Base-by-base conservation (phyloP, 2,888 invertebrate genomes). In the Eupithecia inturbata region DNA sequence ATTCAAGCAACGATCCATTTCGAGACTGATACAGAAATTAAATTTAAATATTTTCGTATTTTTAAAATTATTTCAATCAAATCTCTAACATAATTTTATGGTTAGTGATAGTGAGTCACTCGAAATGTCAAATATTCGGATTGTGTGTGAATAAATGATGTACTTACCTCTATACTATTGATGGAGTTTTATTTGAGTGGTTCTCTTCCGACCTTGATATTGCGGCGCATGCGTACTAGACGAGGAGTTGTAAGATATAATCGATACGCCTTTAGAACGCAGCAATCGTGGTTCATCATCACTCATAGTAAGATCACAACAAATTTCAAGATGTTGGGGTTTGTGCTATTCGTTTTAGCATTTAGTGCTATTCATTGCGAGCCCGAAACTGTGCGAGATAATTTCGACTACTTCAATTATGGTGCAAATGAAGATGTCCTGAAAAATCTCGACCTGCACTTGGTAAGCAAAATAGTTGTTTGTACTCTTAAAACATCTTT, bases 21-120 rank as follows among this genome's bases (percentile, higher is more conserved):
- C 88, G 92, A 93, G 94, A 94, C 93, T 94, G 93, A 93, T 87
- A 84, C 85, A 86, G 88, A 91, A 91, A 92, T 90, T 22, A 89
- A 91, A 92, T 91, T 90, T 91, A 89, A 84, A 86, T 93, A 93
- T 92, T 92, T 93, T 93, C 90, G 82, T 92, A 92, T 72, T 78
- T 77, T 74, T 68, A 72, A 78, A 71, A 76, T 74, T 71, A 70
- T 83, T 84, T 81, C 82, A 81, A 82, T 83, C 82, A 81, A 78
- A 73, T 72, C 67, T 69, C 73, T 76, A 78, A 73, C 75, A 75
- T 78, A 76, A 77, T 78, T 28, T 75, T 71, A 64, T 64, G 63
- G 80, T 4, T 57, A 26, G 57, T 57, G 57, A n/a, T n/a, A n/a
- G n/a, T 78, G 80, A 76, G 70, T 72, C 78, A 79, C 80, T 86